Evolutionary conservation across 2,888 invertebrate genomes (phyloP), one percentile per base, ranked within the genome.

Genomic region (Cerceris ruficornis): DNA sequence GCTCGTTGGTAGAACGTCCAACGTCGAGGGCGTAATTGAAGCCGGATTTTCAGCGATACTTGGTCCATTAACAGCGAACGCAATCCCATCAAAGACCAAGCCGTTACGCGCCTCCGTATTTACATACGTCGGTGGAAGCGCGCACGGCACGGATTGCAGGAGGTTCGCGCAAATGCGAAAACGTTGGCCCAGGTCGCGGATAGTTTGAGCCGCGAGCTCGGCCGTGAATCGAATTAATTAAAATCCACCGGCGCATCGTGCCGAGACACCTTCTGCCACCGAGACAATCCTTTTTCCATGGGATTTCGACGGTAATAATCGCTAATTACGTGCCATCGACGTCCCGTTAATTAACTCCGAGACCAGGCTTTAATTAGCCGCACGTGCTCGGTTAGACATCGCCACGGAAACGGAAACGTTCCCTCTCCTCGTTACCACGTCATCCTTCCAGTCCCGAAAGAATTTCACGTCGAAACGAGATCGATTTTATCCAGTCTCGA

Each of bases 301-400:
- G 69, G 82, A 84, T 86, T 84, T 81, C 79, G 82, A 81, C 70
- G 82, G 79, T 84, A 86, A 86, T 84, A 79, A 83, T 86, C 82
- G 82, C 79, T 86, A 86, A 86, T 86, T 86, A 86, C 84, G 74
- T 75, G 74, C 67, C 82, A 86, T 84, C 86, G 85, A 83, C 82
- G 75, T 66, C 80, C 55, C 82, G 79, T 81, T 86, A 86, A 86
- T 86, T 86, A 86, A 86, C 84, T 76, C 28, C 59, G 68, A 64
- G 64, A 11, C 72, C 58, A 55, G 54, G 75, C 79, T 86, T 85
- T 85, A 86, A 86, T 86, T 86, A 86, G 81, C 58, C 78, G 81
- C 75, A 49, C 82, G 82, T 82, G 82, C 67, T 75, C 65, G 49
- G 67, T 41, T 64, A 41, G 66, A 9, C 61, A 9, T 39, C 58